A percentile compares a stretch with the other conserved stretches of the same genome.
Evolutionary conservation across 2,113 vertebrate species (phyloP).

Genomic region (Struthidea cinerea): DNA sequence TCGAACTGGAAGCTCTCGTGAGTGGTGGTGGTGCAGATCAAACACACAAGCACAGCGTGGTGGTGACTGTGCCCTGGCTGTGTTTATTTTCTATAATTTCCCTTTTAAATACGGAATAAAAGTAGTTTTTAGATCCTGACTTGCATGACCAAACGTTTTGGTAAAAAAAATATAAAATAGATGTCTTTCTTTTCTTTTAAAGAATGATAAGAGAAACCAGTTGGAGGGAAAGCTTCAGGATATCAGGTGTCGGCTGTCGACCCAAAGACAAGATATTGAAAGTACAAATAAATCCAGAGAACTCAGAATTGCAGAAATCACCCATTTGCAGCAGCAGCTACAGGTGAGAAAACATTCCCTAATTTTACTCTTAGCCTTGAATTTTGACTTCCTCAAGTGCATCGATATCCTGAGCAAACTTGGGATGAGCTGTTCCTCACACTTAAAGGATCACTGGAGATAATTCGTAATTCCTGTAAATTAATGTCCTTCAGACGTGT

Average conservation of each 20-base stretch:
- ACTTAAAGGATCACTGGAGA: not conserved
- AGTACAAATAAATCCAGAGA: conserved; percentile 94
- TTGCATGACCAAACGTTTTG: not conserved
- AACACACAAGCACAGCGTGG: not conserved
- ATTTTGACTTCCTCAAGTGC: not conserved
- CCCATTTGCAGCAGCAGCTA: conserved; percentile 91
- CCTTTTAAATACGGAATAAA: not conserved
- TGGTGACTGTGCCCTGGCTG: not conserved
- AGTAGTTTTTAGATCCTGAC: not conserved
- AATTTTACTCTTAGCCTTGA: not conserved
- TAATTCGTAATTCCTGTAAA: not conserved
- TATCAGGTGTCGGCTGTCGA: conserved; percentile 87
- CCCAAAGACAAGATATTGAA: conserved; percentile 93
- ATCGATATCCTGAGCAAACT: not conserved
- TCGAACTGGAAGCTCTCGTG: conserved; percentile 95
- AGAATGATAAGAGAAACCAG: conserved; percentile 96
- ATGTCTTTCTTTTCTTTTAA: not conserved
- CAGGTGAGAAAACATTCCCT: conserved; percentile 72
- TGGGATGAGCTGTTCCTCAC: not conserved
- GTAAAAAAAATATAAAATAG: not conserved
- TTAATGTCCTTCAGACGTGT: not conserved
- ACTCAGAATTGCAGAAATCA: conserved; percentile 93
- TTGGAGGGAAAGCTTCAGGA: conserved; percentile 96
- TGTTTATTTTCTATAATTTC: not conserved
- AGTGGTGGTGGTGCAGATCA: not conserved